Conservation (phyloP, 2,888 invertebrate genomes). For the Rhyacophila evoluta region DNA sequence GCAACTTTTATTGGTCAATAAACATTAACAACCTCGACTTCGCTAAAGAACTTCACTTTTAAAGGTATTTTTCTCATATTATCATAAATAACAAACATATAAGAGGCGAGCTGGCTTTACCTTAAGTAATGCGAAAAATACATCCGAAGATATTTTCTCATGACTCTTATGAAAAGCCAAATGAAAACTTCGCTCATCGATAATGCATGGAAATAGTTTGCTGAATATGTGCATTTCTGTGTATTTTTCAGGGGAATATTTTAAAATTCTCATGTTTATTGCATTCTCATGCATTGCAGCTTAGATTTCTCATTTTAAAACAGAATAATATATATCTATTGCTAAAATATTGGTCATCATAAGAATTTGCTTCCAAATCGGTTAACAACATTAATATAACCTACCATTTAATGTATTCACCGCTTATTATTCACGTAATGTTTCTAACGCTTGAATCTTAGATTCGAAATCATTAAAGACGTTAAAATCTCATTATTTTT, state of each 20-base stretch:
- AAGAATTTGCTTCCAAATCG: too few relatives aligned
- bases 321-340: too few relatives aligned
- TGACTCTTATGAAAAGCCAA: background rate
- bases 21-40: background rate
- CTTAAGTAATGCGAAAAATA: background rate
- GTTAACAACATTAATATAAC: too few relatives aligned
- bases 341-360: too few relatives aligned
- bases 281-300: background rate
- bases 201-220: background rate
- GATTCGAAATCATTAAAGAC: too few relatives aligned
- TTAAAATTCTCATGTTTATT: background rate
- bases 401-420: too few relatives aligned
- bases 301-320: too few relatives aligned
- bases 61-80: background rate
- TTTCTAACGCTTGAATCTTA: too few relatives aligned
- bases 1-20: background rate
- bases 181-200: background rate
- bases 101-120: background rate
- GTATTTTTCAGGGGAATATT: background rate
- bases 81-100: constrained; percentile 1
- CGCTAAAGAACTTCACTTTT: background rate
- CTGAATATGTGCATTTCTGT: background rate
- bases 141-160: background rate
- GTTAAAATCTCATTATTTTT: too few relatives aligned
- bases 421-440: too few relatives aligned